Conservation (phyloP, 2,797 vertebrate genomes). For the Vespertilio murinus region DNA sequence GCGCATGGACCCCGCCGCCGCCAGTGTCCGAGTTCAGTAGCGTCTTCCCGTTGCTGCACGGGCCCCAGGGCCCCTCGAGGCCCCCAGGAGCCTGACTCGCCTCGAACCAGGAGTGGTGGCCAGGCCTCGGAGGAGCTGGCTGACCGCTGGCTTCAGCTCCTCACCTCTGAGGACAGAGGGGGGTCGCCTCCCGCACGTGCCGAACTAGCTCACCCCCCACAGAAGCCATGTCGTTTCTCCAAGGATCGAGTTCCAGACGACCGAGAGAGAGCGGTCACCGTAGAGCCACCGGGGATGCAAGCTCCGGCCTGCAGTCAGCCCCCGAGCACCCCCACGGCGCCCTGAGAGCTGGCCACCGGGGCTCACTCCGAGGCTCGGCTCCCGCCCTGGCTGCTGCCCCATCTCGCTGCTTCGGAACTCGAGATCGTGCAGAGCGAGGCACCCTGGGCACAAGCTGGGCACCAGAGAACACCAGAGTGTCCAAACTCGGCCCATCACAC, state of each 20-base stretch:
- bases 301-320: fast-evolving
- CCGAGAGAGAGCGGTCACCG: not conserved
- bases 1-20: not conserved
- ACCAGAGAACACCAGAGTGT: fast-evolving
- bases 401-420: not conserved
- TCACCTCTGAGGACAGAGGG: not conserved
- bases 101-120: fast-evolving
- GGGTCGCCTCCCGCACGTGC: fast-evolving
- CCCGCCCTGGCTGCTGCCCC: not conserved
- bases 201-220: not conserved
- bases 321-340: not conserved
- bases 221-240: not conserved
- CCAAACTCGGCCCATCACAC: fast-evolving
- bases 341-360: fast-evolving
- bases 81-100: no score
- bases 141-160: not conserved
- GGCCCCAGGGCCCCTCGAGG: not conserved
- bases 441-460: fast-evolving
- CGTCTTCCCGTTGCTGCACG: fast-evolving
- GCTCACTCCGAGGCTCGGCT: not conserved
- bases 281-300: not conserved
- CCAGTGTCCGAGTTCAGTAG: not conserved
- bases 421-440: not conserved
- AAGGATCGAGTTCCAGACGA: not conserved
- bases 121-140: not conserved